Evolutionary conservation across 2,113 vertebrate genomes (phyloP).

Genomic region (Hippolais icterina): DNA sequence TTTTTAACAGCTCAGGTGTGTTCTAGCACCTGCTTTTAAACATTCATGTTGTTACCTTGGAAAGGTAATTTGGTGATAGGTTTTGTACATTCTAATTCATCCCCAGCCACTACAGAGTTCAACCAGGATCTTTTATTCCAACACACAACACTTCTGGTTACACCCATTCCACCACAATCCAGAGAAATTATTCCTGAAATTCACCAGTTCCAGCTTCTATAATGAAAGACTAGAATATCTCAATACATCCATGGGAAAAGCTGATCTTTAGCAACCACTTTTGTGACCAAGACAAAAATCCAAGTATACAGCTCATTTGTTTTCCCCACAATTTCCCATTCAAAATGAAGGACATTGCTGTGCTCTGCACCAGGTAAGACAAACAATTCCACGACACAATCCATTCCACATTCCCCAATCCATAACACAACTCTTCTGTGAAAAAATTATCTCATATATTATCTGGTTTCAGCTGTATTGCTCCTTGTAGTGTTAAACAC

Average conservation of each 20-base stretch:
- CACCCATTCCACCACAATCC: fast-evolving
- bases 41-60: not conserved
- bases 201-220: not conserved
- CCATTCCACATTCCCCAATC: not conserved
- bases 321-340: not conserved
- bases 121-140: not conserved
- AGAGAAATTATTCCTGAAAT: not conserved
- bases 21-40: not conserved
- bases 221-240: not conserved
- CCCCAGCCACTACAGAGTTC: not conserved
- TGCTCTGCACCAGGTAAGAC: not conserved
- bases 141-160: not conserved
- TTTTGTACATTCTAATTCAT: not conserved
- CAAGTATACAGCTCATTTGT: not conserved
- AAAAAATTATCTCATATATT: not conserved
- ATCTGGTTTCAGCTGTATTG: not conserved
- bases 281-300: fast-evolving
- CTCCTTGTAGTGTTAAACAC: not conserved
- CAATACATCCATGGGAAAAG: not conserved
- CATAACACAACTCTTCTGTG: fast-evolving
- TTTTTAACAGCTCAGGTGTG: not conserved
- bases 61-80: not conserved
- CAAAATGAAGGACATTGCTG: fast-evolving
- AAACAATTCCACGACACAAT: fast-evolving
- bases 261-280: not conserved